Percentiles rank a stretch among this genome's conserved stretches.
Evolutionary conservation across 1,140 invertebrate species (phyloP).

Genomic region (Bursaphelenchus mucronatus): DNA sequence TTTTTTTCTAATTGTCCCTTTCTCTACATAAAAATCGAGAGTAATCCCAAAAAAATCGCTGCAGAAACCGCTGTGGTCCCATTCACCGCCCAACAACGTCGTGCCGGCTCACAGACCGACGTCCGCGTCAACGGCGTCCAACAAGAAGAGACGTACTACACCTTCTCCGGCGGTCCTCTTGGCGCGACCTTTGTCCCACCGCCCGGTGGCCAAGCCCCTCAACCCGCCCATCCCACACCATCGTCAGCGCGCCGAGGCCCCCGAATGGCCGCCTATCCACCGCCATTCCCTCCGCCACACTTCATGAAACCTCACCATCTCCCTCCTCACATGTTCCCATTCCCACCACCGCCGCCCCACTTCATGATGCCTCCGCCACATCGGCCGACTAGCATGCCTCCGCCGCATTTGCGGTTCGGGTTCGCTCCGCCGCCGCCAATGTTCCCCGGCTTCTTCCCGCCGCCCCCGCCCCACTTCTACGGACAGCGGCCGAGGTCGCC

Average conservation of each 20-base stretch:
- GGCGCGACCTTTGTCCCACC: conserved; percentile 3
- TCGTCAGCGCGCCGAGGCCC: not conserved
- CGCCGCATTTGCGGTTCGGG: conserved; percentile 19
- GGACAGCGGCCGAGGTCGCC: conserved; percentile 11
- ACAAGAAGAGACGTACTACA: too few relatives aligned
- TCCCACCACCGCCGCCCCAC: not conserved
- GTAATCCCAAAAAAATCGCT: not conserved
- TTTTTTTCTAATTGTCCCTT: too few relatives aligned
- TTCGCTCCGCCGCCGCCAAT: conserved; percentile 24
- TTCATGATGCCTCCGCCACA: conserved; percentile 29
- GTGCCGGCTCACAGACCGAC: not conserved
- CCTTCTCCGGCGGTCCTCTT: too few relatives aligned
- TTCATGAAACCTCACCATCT: too few relatives aligned
- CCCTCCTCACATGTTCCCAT: too few relatives aligned
- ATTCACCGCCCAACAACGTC: not conserved
- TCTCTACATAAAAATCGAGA: too few relatives aligned
- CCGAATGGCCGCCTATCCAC: conserved; percentile 21
- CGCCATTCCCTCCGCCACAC: conserved; percentile 22
- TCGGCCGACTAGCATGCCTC: conserved; percentile 21
- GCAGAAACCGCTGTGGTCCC: conserved; percentile 9
- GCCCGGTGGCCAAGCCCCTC: not conserved
- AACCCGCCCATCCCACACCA: not conserved
- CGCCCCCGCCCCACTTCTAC: conserved; percentile 34
- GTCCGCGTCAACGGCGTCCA: not conserved
- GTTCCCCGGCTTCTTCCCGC: conserved; percentile 37